A percentile compares a stretch with the other conserved stretches of the same genome.
These are phyloP conservation scores for Streblospio benedicti DNA, from an alignment of 1,140 invertebrate species.

Conservation along the genomic window DNA sequence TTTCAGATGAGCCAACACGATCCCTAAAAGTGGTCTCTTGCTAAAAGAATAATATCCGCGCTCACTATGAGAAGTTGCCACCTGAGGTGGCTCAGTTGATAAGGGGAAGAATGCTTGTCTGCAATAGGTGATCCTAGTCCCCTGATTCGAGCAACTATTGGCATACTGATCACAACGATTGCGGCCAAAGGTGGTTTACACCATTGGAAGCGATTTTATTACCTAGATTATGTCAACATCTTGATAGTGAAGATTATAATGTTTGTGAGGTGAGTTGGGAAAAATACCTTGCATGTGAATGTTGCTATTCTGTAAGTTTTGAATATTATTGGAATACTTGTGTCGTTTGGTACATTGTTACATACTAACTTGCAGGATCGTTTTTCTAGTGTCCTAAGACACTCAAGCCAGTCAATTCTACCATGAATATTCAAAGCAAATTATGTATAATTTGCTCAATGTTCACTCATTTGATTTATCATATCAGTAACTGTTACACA, in stretches of 20 bases:
- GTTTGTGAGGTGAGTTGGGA: conserved; percentile 75
- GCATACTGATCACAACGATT: conserved; percentile 95
- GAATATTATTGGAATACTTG: too few relatives aligned
- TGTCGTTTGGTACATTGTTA: too few relatives aligned
- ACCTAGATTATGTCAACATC: conserved; percentile 82
- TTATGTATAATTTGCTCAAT: too few relatives aligned
- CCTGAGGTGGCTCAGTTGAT: conserved; percentile 68
- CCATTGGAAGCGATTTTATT: conserved; percentile 90
- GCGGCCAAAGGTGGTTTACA: conserved; percentile 78
- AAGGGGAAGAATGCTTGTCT: conserved; percentile 79
- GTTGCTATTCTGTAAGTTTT: too few relatives aligned
- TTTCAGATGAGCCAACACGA: conserved; percentile 83
- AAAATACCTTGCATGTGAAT: too few relatives aligned
- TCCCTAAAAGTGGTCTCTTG: conserved; percentile 95
- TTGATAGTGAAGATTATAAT: conserved; percentile 93
- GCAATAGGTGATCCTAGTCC: conserved; percentile 90
- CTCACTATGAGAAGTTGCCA: conserved; percentile 82
- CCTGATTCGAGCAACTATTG: conserved; percentile 90
- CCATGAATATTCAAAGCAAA: too few relatives aligned
- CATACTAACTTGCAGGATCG: too few relatives aligned
- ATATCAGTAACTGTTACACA: too few relatives aligned
- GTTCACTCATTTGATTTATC: too few relatives aligned
- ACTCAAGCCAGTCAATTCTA: too few relatives aligned
- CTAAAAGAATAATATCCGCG: conserved; percentile 98
- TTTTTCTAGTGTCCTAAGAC: too few relatives aligned